A percentile compares a stretch with the other conserved stretches of the same genome.
Evolutionary conservation across 2,888 invertebrate species (phyloP).

Genomic region (Troides helena): DNA sequence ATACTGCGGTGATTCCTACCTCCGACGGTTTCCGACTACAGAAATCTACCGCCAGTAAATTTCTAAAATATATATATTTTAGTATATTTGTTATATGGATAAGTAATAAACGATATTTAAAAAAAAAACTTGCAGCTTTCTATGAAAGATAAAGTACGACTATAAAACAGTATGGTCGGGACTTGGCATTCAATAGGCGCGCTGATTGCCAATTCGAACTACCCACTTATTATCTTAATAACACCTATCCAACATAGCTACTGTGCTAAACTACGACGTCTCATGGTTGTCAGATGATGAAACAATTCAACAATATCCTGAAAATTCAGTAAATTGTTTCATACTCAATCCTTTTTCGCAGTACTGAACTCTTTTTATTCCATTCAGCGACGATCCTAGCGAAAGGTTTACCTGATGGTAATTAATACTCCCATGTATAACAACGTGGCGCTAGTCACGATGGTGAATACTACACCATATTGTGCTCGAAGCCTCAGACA

Average conservation of each 20-base stretch:
- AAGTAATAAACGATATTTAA: neutral
- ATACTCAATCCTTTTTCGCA: too few species aligned
- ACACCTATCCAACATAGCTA: conserved; percentile 4
- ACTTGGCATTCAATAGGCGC: neutral
- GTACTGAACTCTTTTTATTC: too few species aligned
- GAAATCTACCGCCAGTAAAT: too few species aligned
- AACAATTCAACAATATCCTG: neutral
- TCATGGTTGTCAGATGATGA: neutral
- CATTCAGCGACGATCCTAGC: too few species aligned
- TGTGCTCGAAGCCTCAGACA: too few species aligned
- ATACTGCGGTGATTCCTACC: too few species aligned
- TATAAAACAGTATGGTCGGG: neutral
- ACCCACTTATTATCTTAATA: conserved; percentile 12
- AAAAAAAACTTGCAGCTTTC: neutral
- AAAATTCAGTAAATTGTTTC: neutral
- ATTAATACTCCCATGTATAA: too few species aligned
- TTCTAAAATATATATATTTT: too few species aligned
- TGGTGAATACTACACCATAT: too few species aligned
- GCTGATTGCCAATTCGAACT: conserved; percentile 2
- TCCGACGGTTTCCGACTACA: too few species aligned
- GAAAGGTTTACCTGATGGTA: too few species aligned
- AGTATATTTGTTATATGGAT: neutral
- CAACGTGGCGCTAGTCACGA: too few species aligned
- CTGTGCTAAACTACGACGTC: neutral
- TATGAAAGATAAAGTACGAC: neutral